Base-by-base conservation (phyloP, 2,888 invertebrate species). In the Pseudolycoriella hygida region DNA sequence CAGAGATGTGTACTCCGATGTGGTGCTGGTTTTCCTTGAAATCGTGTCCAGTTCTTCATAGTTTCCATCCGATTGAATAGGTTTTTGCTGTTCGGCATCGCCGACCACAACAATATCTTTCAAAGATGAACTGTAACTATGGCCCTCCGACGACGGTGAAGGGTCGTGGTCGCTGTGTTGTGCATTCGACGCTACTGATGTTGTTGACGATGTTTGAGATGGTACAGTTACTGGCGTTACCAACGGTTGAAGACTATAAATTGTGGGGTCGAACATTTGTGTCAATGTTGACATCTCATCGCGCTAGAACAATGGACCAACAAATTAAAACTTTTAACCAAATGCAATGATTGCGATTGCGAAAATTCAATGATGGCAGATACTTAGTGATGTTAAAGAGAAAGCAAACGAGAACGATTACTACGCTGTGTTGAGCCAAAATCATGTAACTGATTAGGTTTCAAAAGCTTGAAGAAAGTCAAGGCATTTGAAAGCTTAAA, bases 1-100 rank as follows among this genome's bases (percentile, higher is more conserved):
- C 8, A 64, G 50, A 2, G 65, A 63, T 2, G 65, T 66, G 42
- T 62, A 62, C 47, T 65, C 66, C 17, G 71, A 72, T 5, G 72
- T 67, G 1, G 72, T 71, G 53, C 71, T 72, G 0, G 73, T 71
- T 53, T 72, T 73, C n/a, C 72, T 60, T 0, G 72, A 72, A 3
- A 66, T 63, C 17, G 37, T 12, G 15, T 18, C 34, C n/a, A 34
- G 15, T 14, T n/a, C 30, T 41, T 44, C 30, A 30, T 30, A 25
- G 6, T 42, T 40, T 18, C 11, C 40, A 40, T 4, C 19, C 6
- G 6, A n/a, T 11, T 10, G 18, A 40, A 4, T 5, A 40, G n/a
- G 11, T 18, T 3, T 17, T 11, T n/a, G 18, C 17, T 12, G 6
- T 18, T 19, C 18, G 18, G 3, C 40, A 18, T 18, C 40, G 18